These are phyloP conservation scores for Thermophis baileyi DNA, from an alignment of 2,113 vertebrate genomes.

Conservation along the genomic window DNA sequence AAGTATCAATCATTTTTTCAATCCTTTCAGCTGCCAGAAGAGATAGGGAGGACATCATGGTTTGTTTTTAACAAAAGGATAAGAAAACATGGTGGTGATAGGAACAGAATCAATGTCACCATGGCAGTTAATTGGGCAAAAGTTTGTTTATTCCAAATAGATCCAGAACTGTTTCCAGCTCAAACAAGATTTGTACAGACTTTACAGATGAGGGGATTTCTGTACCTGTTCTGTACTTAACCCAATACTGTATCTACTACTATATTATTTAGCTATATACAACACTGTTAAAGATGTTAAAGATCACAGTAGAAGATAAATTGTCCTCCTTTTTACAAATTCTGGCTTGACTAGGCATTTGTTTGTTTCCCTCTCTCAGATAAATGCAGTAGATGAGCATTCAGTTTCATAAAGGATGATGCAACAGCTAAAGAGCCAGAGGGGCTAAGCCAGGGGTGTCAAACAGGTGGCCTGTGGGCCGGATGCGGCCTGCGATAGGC, in stretches of 20 bases:
- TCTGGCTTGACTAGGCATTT: neutral
- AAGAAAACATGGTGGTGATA: neutral
- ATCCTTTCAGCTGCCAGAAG: neutral
- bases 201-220: neutral
- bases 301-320: neutral
- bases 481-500: too few species aligned
- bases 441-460: too few species aligned
- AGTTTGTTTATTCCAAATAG: neutral
- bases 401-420: neutral
- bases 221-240: neutral
- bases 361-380: neutral
- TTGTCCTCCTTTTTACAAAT: neutral
- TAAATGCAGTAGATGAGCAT: neutral
- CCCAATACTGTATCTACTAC: neutral
- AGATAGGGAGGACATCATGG: neutral
- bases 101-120: neutral
- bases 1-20: neutral
- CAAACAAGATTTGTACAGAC: neutral
- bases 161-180: neutral
- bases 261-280: neutral
- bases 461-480: too few species aligned
- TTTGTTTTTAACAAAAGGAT: neutral
- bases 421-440: neutral
- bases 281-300: neutral
- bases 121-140: neutral